Percentiles rank a stretch among this genome's conserved stretches.
These are phyloP conservation scores for Tetragnatha versicolor DNA, from an alignment of 1,140 invertebrate species.

Conservation along the genomic window DNA sequence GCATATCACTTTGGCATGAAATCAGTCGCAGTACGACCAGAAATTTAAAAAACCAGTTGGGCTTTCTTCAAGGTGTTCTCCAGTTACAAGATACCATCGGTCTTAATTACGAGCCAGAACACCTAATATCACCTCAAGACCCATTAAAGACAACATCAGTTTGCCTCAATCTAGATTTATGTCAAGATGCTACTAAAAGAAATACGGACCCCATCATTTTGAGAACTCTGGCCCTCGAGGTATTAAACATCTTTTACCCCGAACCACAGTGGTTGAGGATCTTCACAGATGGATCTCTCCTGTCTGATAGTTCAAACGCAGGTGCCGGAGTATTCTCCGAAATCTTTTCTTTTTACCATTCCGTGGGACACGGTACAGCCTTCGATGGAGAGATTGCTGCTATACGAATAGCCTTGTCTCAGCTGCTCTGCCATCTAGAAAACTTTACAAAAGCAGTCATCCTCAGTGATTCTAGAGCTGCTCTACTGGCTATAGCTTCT, in stretches of 20 bases:
- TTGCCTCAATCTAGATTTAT: not conserved
- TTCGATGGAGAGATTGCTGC: not conserved
- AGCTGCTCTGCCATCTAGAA: too few relatives aligned
- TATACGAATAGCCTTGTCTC: not conserved
- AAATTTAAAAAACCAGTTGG: not conserved
- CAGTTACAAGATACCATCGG: not conserved
- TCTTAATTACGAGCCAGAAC: not conserved
- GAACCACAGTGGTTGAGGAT: not conserved
- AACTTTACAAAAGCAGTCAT: not conserved
- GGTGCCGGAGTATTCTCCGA: slow-evolving; percentile 1
- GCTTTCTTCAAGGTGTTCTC: not conserved
- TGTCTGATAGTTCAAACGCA: too few relatives aligned
- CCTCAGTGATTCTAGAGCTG: not conserved
- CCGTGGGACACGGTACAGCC: not conserved
- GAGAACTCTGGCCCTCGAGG: not conserved
- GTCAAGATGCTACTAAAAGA: not conserved
- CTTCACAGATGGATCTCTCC: not conserved
- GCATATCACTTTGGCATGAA: not conserved
- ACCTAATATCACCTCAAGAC: not conserved
- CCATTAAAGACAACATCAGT: not conserved
- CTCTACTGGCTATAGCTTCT: not conserved
- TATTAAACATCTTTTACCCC: not conserved
- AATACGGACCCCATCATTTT: too few relatives aligned
- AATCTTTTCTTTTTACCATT: too few relatives aligned
- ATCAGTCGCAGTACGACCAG: not conserved